These are phyloP conservation scores for Psephotus haematonotus DNA, from an alignment of 2,113 vertebrate genomes.

Conservation along the genomic window DNA sequence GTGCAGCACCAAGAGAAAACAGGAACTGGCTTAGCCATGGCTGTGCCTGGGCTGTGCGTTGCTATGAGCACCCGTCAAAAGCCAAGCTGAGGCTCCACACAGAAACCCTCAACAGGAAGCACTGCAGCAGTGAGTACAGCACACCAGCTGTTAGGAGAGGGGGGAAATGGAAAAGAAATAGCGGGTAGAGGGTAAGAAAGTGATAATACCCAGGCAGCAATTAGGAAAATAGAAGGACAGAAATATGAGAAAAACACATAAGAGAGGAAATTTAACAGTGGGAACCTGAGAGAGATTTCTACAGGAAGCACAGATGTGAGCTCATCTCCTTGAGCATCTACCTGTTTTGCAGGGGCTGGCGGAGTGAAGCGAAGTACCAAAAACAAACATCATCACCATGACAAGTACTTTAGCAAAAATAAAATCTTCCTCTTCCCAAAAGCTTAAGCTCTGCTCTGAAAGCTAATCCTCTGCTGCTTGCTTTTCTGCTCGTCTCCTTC, in stretches of 20 bases:
- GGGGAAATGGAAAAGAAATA: background rate
- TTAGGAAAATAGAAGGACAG: background rate
- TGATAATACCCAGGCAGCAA: background rate
- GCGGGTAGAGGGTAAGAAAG: background rate
- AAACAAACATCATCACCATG: background rate
- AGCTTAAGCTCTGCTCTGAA: conserved; percentile 7
- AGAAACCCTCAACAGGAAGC: background rate
- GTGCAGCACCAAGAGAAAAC: background rate
- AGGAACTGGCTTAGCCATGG: background rate
- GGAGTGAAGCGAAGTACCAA: fast-evolving
- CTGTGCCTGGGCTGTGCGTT: fast-evolving
- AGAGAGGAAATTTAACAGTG: background rate
- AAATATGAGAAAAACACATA: background rate
- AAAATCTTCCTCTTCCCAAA: background rate
- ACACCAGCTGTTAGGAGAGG: fast-evolving
- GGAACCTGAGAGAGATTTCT: background rate
- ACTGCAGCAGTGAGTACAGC: fast-evolving
- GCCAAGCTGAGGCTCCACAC: background rate
- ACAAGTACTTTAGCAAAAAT: background rate
- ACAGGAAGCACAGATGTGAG: background rate
- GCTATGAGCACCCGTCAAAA: background rate
- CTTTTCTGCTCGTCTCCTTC: background rate
- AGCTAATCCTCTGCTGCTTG: conserved; percentile 12
- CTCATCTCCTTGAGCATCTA: background rate
- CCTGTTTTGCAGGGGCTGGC: background rate